A percentile compares a stretch with the other conserved stretches of the same genome.
These are phyloP conservation scores for Pristiophorus japonicus DNA, from an alignment of 2,113 vertebrate species.

Conservation along the genomic window DNA sequence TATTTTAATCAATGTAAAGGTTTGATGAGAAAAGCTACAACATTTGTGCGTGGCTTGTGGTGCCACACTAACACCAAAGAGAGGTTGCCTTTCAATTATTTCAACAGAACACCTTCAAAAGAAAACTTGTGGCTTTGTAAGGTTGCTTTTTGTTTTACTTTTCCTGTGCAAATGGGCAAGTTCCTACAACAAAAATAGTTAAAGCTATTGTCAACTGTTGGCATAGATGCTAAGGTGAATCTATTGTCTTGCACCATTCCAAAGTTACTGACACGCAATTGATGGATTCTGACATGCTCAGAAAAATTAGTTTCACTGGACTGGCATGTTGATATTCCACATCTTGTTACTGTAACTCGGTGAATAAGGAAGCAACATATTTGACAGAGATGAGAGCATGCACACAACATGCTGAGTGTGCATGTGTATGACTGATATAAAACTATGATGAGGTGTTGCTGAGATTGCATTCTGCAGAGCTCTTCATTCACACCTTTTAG, in stretches of 20 bases:
- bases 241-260: not conserved
- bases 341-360: not conserved
- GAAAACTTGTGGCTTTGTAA: not conserved
- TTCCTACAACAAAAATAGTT: not conserved
- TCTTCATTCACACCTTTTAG: not conserved
- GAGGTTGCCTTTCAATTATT: not conserved
- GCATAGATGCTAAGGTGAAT: not conserved
- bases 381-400: not conserved
- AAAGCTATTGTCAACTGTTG: not conserved
- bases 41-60: not conserved
- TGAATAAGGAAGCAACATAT: slow-evolving; percentile 1
- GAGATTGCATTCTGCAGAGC: not conserved
- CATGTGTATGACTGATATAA: not conserved
- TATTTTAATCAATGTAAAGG: not conserved
- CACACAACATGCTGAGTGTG: not conserved
- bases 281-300: not conserved
- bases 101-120: not conserved
- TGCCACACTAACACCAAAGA: not conserved
- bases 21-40: not conserved
- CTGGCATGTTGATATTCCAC: not conserved
- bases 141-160: not conserved
- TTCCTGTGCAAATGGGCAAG: not conserved
- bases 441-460: not conserved
- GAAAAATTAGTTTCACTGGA: not conserved
- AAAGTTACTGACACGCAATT: not conserved